phyloP scores from a whole-genome alignment of 2,797 vertebrate species.

The Ispidina picta region DNA sequence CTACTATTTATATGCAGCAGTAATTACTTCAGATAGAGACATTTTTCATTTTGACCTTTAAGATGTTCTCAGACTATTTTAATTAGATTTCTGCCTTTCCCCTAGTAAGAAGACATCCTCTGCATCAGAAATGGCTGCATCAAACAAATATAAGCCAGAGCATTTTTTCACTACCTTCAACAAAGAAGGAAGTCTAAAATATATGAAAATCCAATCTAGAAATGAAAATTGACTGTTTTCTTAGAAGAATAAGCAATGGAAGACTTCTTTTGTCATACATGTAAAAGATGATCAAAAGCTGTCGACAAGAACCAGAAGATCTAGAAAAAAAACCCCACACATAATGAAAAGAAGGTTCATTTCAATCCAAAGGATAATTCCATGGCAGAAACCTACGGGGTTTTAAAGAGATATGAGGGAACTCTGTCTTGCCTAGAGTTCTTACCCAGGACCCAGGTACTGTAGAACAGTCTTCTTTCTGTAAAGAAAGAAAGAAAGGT shows the following conservation, averaged over 20 bases:
- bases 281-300: not conserved
- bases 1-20: not conserved
- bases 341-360: not conserved
- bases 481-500: conserved; percentile 64
- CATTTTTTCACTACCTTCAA: not conserved
- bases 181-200: not conserved
- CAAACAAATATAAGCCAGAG: not conserved
- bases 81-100: not conserved
- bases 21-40: not conserved
- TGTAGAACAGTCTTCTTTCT: conserved; percentile 68
- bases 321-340: not conserved
- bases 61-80: not conserved
- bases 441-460: conserved; percentile 62
- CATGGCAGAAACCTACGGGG: conserved; percentile 21
- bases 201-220: not conserved
- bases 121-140: not conserved
- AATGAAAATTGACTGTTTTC: not conserved
- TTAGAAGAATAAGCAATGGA: not conserved
- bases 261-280: not conserved
- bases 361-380: conserved; percentile 25
- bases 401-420: conserved; percentile 44
- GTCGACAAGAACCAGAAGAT: not conserved
- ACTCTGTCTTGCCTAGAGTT: conserved; percentile 58
- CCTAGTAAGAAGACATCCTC: not conserved
- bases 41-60: not conserved